Percentiles rank a stretch among this genome's conserved stretches.
These are phyloP conservation scores for Drosophila acutilabella DNA, from an alignment of 2,888 invertebrate species.

Conservation along the genomic window DNA sequence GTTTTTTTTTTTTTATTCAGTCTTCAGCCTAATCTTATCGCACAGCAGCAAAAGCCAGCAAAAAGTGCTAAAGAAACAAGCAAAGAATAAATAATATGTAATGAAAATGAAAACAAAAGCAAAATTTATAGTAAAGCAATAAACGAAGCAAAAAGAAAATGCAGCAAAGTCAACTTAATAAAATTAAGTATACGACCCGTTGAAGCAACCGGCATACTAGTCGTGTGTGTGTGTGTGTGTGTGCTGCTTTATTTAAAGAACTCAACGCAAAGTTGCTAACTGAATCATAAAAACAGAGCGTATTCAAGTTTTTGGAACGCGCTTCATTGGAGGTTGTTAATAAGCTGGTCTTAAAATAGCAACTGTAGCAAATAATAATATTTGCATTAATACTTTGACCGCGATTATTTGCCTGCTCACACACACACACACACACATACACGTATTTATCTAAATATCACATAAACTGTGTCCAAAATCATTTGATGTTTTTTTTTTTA, in stretches of 20 bases:
- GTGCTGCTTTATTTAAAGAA: slow-evolving; percentile 11
- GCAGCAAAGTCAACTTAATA: slow-evolving; percentile 42
- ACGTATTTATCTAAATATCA: not conserved
- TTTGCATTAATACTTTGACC: slow-evolving; percentile 50
- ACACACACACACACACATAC: slow-evolving; percentile 5
- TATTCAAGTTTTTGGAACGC: slow-evolving; percentile 37
- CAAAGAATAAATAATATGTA: too few species aligned
- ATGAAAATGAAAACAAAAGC: slow-evolving; percentile 1
- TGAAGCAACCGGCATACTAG: slow-evolving; percentile 28
- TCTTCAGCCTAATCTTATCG: slow-evolving; percentile 56
- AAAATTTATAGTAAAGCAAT: not conserved
- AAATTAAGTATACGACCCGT: slow-evolving; percentile 65
- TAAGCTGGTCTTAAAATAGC: slow-evolving; percentile 61
- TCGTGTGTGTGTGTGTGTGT: not conserved
- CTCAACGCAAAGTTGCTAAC: slow-evolving; percentile 58
- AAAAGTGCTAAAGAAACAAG: not conserved
- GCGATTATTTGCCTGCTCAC: slow-evolving; percentile 38
- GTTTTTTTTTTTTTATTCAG: slow-evolving; percentile 4
- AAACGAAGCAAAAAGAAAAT: slow-evolving; percentile 8
- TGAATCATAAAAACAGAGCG: slow-evolving; percentile 63
- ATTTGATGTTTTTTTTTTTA: not conserved
- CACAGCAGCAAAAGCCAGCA: slow-evolving; percentile 19
- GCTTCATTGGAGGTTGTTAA: slow-evolving; percentile 66
- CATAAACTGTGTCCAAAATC: not conserved
- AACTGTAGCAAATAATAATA: slow-evolving; percentile 44